phyloP scores from a whole-genome alignment of 2,888 invertebrate genomes.

The Ptychoptera albimana region DNA sequence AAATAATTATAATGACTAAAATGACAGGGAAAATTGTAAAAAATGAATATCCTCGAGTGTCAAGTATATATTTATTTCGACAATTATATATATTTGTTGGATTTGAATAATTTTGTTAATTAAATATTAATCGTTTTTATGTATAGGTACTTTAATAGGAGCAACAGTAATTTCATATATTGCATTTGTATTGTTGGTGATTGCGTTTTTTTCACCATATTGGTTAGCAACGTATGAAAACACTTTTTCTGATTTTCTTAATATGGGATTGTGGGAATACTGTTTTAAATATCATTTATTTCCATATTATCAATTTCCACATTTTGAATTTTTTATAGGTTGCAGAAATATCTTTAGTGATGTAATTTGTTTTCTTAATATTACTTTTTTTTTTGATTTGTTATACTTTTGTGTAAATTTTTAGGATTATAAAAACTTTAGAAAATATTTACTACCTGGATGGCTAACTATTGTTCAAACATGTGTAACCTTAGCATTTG shows the following conservation, averaged over 20 bases:
- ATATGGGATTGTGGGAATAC: slow-evolving; percentile 93
- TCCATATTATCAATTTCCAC: slow-evolving; percentile 76
- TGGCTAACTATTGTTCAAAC: slow-evolving; percentile 89
- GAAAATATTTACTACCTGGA: slow-evolving; percentile 82
- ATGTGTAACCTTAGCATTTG: slow-evolving; percentile 71
- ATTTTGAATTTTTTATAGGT: slow-evolving; percentile 70
- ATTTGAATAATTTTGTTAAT: slow-evolving; percentile 1
- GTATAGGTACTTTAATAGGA: slow-evolving; percentile 57
- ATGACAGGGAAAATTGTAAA: no score
- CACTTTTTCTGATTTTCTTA: slow-evolving; percentile 67
- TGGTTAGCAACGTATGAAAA: slow-evolving; percentile 85
- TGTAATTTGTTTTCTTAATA: slow-evolving; percentile 28
- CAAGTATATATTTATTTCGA: no score
- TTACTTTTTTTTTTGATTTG: background rate
- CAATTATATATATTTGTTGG: no score
- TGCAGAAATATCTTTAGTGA: slow-evolving; percentile 86
- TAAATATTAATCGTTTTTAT: slow-evolving; percentile 1
- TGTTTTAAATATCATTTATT: slow-evolving; percentile 82
- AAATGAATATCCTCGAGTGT: no score
- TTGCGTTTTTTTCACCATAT: slow-evolving; percentile 75
- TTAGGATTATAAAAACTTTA: slow-evolving; percentile 73
- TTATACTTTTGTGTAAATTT: slow-evolving; percentile 14
- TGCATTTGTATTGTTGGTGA: slow-evolving; percentile 58
- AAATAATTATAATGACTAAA: no score
- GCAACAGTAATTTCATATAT: slow-evolving; percentile 63